Evolutionary conservation across 2,797 vertebrate species (phyloP), one percentile per base, ranked within the genome.

Genomic region (Phoxinus dragarum): DNA sequence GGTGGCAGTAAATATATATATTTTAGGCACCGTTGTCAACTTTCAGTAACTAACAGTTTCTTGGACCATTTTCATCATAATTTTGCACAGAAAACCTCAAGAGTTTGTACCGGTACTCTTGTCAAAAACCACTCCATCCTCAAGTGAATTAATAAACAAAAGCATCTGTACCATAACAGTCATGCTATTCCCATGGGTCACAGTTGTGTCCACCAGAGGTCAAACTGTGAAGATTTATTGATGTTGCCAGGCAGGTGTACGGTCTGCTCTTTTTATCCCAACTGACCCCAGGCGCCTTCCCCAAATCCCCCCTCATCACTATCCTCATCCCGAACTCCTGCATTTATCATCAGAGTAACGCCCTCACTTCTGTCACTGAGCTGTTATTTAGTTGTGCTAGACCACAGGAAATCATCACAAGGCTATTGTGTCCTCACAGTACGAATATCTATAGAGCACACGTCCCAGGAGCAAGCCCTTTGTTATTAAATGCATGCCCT

Each of bases 401-500:
- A 71, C 87, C 75, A 83, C 85, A 85, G 86, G 77, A 78, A 87
- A 87, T 86, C 74, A 86, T 82, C 54, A 56, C 14, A 64, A 56
- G 27, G 68, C 77, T 86, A 76, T 89, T 88, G 85, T 90, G 67
- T 88, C 61, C 59, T 78, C 77, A 56, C 74, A 76, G 78, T 59
- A 31, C 56, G 61, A 19, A 49, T 76, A 67, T 67, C 44, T 72
- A n/a, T 79, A 36, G 56, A 75, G 54, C 40, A 42, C 86, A 76
- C 68, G 72, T 54, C 76, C 88, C 38, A 64, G 40, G 81, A 88
- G 69, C 84, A 71, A 40, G 71, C 82, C 86, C 81, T 87, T 90
- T 90, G 89, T 90, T 81, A 19, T 47, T 47, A 68, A 81, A 89
- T 87, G 54, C 36, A 80, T 44, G 9, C 59, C 84, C 61, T 87